These are phyloP conservation scores for Colaptes auratus DNA, from an alignment of 2,113 vertebrate genomes.

Conservation along the genomic window DNA sequence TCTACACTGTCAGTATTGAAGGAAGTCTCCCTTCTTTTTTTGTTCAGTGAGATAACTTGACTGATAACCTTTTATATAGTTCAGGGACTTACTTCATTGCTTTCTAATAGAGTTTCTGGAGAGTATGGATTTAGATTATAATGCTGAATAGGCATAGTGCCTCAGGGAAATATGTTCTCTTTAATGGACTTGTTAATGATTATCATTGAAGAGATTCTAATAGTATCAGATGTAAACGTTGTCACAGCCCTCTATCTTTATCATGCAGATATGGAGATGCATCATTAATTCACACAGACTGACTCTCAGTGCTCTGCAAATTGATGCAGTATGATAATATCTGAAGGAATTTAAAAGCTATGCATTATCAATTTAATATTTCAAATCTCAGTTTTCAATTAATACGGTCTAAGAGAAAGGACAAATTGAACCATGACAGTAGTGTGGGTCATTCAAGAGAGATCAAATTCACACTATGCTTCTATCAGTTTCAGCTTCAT, in stretches of 20 bases:
- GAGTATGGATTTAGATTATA: slow-evolving; percentile 34
- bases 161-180: slow-evolving; percentile 47
- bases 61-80: slow-evolving; percentile 40
- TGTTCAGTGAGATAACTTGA: neutral
- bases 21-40: neutral
- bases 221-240: slow-evolving; percentile 47
- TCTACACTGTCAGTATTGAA: neutral
- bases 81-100: slow-evolving; percentile 33
- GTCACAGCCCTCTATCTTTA: slow-evolving; percentile 31
- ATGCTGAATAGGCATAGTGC: neutral
- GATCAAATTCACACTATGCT: neutral
- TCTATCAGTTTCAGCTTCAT: neutral
- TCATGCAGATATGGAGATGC: neutral
- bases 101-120: slow-evolving; percentile 54
- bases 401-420: neutral
- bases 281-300: slow-evolving; percentile 50
- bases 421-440: neutral
- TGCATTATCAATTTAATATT: slow-evolving; percentile 14
- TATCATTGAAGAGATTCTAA: slow-evolving; percentile 29
- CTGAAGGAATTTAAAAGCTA: slow-evolving; percentile 49
- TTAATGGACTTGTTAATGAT: slow-evolving; percentile 68
- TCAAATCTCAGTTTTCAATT: slow-evolving; percentile 50
- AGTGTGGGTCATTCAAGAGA: neutral
- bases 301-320: neutral
- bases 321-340: neutral